A percentile compares a stretch with the other conserved stretches of the same genome.
Conservation (phyloP, 2,888 invertebrate genomes). For the Morpho helenor region DNA sequence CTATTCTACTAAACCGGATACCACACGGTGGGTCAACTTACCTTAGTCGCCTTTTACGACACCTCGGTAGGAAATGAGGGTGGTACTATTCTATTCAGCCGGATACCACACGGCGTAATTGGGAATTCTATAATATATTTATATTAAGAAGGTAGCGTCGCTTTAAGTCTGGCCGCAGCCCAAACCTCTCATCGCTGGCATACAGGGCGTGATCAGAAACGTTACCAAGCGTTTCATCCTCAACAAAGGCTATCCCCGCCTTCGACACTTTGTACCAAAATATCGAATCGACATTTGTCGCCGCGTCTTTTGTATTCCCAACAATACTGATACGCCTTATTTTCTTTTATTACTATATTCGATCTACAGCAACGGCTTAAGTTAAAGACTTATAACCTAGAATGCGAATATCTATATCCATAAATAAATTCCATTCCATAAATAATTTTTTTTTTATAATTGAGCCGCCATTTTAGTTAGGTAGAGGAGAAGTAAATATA, state of each 20-base stretch:
- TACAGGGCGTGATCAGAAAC: conserved; percentile 39
- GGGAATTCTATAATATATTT: background rate
- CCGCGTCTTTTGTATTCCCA: conserved; percentile 11
- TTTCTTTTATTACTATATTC: conserved; percentile 13
- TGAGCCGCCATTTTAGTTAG: too few species aligned
- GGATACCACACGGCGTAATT: too few species aligned
- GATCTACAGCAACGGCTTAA: conserved; percentile 1
- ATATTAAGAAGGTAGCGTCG: background rate
- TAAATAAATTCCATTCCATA: too few species aligned
- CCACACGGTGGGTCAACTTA: too few species aligned
- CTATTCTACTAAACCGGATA: too few species aligned
- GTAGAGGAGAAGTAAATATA: too few species aligned
- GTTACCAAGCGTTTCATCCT: conserved; percentile 28
- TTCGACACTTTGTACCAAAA: conserved; percentile 23
- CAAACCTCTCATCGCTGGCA: conserved; percentile 3
- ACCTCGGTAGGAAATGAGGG: too few species aligned
- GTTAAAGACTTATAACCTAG: too few species aligned
- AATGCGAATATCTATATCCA: too few species aligned
- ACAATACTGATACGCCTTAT: conserved; percentile 11
- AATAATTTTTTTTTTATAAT: too few species aligned
- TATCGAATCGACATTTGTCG: conserved; percentile 17
- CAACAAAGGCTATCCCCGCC: conserved; percentile 24
- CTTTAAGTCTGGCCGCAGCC: background rate
- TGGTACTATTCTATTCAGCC: too few species aligned
- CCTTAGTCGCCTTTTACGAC: too few species aligned